Evolutionary conservation across 2,113 vertebrate genomes (phyloP).

Genomic region (Rhinoptilus africanus): DNA sequence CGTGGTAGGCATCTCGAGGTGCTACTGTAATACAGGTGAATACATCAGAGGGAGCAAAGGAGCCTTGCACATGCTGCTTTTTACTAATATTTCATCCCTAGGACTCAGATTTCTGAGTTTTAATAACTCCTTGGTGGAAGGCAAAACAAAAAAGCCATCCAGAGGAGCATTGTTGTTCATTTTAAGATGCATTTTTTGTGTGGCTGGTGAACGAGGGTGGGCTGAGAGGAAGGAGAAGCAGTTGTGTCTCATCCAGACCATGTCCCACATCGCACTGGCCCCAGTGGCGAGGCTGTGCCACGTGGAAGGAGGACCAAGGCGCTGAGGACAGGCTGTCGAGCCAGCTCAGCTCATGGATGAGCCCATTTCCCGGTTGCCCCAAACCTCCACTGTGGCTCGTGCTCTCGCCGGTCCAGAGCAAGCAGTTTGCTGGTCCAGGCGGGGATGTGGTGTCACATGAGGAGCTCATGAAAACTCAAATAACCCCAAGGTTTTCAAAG

Average conservation of each 20-base stretch:
- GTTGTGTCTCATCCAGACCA: not conserved
- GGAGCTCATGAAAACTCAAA: not conserved
- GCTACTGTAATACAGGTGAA: not conserved
- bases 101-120: not conserved
- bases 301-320: rapidly evolving
- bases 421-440: not conserved
- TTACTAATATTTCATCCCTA: not conserved
- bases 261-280: rapidly evolving
- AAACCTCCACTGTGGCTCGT: not conserved
- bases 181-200: not conserved
- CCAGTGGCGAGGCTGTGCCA: not conserved
- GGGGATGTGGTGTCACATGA: not conserved
- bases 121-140: not conserved
- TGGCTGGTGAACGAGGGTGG: not conserved
- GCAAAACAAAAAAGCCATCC: not conserved
- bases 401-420: rapidly evolving
- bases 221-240: not conserved
- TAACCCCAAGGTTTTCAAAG: not conserved
- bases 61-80: not conserved
- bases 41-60: not conserved
- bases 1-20: rapidly evolving
- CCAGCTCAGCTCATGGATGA: not conserved
- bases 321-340: not conserved
- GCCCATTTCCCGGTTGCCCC: not conserved
- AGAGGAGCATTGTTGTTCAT: not conserved